Base-by-base conservation (phyloP, 1,140 invertebrate genomes). In the Saccostrea echinata region DNA sequence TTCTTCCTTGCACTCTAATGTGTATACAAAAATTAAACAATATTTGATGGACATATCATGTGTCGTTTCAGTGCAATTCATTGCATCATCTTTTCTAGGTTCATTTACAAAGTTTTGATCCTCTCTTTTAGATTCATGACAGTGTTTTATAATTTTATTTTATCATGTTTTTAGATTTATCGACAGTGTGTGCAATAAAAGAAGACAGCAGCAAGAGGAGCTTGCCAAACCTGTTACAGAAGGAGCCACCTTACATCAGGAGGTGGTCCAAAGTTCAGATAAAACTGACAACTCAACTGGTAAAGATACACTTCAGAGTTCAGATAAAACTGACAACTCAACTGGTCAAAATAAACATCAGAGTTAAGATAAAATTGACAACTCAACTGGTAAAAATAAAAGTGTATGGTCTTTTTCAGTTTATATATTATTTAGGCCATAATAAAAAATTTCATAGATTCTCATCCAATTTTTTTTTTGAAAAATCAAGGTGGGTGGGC, bases 201-300 rank as follows among this genome's bases (percentile, higher is more conserved):
- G 93, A 71, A 86, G 93, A 55, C 88, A 93, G 84, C 92, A 93
- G 82, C 93, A 94, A 80, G 94, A 95, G 84, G 91, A 93, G 35
- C 87, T 93, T 18, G 88, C 93, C 27, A 92, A 94, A 86, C 90
- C 91, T 87, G 92, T 88, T 16, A 33, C 92, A 12, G 88, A 90
- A 35, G 90, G 91, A 8, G 92, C 93, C 0, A 88, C 84, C 27
- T 71, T 88, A 0, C 90, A 88, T 52, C 91, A 91, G 53, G 90
- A 91, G 80, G 82, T 84, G 52, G 30, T 33, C 24, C 13, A 33
- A 1, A 16, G 24, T 30, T 27, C 68, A 0, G 68, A 76, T 12
- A 33, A 27, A 76, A 76, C 24, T 0, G 27, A 24, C 12, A 27
- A 76, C 27, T 82, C 35, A 13, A 13, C 21, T 30, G 68, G 68